Evolutionary conservation across 2,113 vertebrate genomes (phyloP).

Genomic region (Rhipidura dahli): DNA sequence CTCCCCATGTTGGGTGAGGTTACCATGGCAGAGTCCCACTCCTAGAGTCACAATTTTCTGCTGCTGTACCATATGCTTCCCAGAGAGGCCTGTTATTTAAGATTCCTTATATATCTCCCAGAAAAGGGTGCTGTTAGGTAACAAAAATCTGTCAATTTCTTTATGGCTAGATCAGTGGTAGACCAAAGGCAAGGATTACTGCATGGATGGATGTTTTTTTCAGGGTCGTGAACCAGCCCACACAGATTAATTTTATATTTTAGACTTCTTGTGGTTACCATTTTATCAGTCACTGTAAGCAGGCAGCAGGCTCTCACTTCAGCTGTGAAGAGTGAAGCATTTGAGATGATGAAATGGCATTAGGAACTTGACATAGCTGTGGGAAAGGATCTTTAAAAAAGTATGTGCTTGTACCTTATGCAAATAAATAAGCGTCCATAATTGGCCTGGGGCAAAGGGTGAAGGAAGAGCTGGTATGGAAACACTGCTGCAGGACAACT

Average conservation of each 20-base stretch:
- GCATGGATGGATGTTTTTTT: not conserved
- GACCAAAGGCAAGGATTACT: not conserved
- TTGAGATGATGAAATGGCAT: not conserved
- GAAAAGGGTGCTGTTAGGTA: not conserved
- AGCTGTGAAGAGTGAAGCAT: not conserved
- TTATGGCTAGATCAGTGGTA: not conserved
- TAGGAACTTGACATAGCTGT: not conserved
- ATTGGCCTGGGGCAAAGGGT: not conserved
- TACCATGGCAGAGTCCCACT: not conserved
- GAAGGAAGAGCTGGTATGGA: not conserved
- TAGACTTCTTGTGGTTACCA: not conserved
- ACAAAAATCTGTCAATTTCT: not conserved
- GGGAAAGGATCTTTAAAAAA: not conserved
- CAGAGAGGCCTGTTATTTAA: not conserved
- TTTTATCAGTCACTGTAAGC: not conserved
- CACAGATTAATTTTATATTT: not conserved
- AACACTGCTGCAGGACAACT: not conserved
- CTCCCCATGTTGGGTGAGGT: not conserved
- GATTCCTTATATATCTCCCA: not conserved
- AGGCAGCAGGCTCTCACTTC: not conserved
- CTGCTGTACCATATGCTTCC: not conserved
- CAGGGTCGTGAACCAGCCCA: not conserved
- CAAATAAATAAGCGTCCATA: not conserved
- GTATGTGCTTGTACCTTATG: not conserved
- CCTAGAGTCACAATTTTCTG: not conserved